Evolutionary conservation across 1,140 invertebrate species (phyloP).

Genomic region (Pseudomyrmex gracilis): DNA sequence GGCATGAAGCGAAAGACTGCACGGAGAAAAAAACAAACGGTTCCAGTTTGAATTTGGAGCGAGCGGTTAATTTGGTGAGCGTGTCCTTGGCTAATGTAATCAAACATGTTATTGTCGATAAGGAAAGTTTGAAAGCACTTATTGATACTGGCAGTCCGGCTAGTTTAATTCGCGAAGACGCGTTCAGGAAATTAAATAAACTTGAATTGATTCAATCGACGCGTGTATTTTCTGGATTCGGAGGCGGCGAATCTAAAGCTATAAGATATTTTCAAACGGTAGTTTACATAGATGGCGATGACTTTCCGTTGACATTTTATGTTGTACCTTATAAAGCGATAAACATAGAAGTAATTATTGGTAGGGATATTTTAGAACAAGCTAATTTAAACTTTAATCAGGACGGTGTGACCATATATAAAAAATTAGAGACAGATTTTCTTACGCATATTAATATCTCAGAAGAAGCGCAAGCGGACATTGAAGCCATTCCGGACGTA

Average conservation of each 20-base stretch:
- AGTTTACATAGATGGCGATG: background rate
- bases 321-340: background rate
- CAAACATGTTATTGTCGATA: background rate
- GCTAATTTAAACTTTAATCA: slow-evolving; percentile 2
- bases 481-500: background rate
- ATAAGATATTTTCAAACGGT: background rate
- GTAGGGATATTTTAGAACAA: slow-evolving; percentile 27
- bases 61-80: background rate
- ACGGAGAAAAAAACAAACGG: background rate
- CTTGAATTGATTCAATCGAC: background rate
- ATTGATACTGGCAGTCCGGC: background rate
- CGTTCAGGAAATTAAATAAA: background rate
- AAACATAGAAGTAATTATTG: slow-evolving; percentile 1
- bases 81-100: background rate
- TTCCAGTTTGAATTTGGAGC: background rate
- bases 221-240: background rate
- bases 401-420: background rate
- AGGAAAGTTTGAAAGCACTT: background rate
- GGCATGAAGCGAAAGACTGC: background rate
- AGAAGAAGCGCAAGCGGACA: background rate
- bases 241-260: background rate
- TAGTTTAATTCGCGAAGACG: slow-evolving; percentile 10
- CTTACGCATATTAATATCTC: slow-evolving; percentile 2
- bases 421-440: slow-evolving; percentile 3
- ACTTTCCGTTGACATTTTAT: background rate